Evolutionary conservation across 1,140 invertebrate genomes (phyloP), one percentile per base, ranked within the genome.

Genomic region (Oryzaephilus surinamensis): DNA sequence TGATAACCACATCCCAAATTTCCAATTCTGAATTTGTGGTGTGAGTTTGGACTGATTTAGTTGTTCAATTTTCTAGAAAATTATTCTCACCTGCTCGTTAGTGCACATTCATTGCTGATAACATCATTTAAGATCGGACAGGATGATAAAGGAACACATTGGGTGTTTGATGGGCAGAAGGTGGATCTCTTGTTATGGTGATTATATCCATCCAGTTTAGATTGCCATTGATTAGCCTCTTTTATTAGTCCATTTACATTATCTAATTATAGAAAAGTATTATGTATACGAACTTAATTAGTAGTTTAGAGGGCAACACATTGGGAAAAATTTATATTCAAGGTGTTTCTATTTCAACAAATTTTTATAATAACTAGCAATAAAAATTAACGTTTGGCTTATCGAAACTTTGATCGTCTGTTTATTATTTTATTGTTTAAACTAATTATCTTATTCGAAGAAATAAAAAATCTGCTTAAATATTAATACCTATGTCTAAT

Each of bases 1-100:
- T 46, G 44, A 46, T 57, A 66, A 6, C 65, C 65, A 41, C 65
- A 67, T 14, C 58, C 55, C 20, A 67, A 41, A 16, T 52, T 51
- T 8, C 44, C 46, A 32, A 65, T 51, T 33, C 62, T 66, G 35
- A 19, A 48, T n/a, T n/a, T n/a, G n/a, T n/a, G n/a, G n/a, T n/a
- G n/a, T n/a, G 45, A 28, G 24, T 32, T 14, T 41, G 19, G 7
- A n/a, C 10, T 18, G 11, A 6, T 29, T 31, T 12, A 10, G 10
- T 38, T 33, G 26, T 14, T 24, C 20, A 19, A 38, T 43, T 41
- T 33, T 35, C 10, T 26, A 26, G 15, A 28, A 14, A 20, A 15
- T 32, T 32, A 45, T 24, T 24, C 40, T 45, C 47, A 63, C 61
- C 50, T 60, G 34, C 57, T 53, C n/a, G 32, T 46, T n/a, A 51